These are phyloP conservation scores for Hemiscyllium ocellatum DNA, from an alignment of 2,113 vertebrate species.

Conservation along the genomic window DNA sequence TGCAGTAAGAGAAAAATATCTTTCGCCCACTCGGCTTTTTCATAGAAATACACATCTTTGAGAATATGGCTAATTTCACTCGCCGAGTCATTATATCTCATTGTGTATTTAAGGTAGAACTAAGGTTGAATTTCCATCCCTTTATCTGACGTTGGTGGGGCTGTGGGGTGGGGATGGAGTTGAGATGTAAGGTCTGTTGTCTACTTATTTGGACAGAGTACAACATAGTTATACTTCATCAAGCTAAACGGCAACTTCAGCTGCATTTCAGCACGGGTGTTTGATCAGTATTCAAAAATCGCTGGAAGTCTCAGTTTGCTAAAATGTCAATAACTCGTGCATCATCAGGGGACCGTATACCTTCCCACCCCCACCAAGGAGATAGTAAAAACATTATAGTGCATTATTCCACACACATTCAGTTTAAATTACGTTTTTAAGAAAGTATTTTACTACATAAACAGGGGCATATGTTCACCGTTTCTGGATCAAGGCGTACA, in stretches of 20 bases:
- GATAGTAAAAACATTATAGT: background rate
- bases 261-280: background rate
- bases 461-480: no score
- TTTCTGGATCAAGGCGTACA: background rate
- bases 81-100: background rate
- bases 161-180: background rate
- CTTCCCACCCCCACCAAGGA: background rate
- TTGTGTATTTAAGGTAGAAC: conserved; percentile 5
- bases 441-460: background rate
- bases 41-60: background rate
- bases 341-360: background rate
- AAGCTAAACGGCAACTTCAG: background rate
- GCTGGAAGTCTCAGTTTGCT: background rate
- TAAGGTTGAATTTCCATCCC: background rate
- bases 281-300: background rate
- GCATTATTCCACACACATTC: background rate
- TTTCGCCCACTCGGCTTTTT: background rate
- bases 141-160: background rate
- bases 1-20: background rate
- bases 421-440: background rate
- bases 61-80: conserved; percentile 16
- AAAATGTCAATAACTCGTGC: background rate
- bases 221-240: background rate
- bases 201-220: background rate
- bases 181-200: background rate